Conservation (phyloP, 2,113 vertebrate genomes). For the Carollia perspicillata region DNA sequence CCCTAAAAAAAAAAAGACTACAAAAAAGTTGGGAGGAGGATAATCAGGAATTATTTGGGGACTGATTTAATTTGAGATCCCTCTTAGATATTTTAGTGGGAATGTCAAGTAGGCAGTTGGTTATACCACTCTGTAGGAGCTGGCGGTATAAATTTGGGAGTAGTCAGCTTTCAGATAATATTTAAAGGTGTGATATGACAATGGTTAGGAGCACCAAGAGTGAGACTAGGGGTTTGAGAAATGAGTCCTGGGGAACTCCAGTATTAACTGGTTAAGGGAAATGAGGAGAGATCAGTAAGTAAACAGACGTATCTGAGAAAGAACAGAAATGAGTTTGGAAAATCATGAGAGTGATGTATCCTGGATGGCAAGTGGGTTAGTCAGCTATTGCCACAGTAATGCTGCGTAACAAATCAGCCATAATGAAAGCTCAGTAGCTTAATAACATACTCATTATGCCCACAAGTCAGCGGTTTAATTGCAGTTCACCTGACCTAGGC, state of each 20-base stretch:
- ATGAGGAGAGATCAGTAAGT: background rate
- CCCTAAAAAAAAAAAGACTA: background rate
- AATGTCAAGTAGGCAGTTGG: background rate
- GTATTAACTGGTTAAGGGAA: background rate
- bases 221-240: background rate
- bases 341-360: background rate
- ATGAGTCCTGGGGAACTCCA: background rate
- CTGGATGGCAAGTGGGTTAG: background rate
- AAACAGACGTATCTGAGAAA: background rate
- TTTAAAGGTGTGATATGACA: background rate
- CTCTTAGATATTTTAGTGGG: background rate
- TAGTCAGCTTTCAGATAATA: background rate
- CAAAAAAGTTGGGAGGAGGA: background rate
- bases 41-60: background rate
- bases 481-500: background rate
- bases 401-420: background rate
- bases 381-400: background rate
- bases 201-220: background rate
- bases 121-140: background rate
- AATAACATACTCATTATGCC: background rate
- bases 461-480: background rate
- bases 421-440: background rate
- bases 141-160: background rate
- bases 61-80: background rate
- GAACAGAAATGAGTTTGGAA: background rate